phyloP scores from a whole-genome alignment of 2,888 invertebrate species.

The Ptychoptera albimana region DNA sequence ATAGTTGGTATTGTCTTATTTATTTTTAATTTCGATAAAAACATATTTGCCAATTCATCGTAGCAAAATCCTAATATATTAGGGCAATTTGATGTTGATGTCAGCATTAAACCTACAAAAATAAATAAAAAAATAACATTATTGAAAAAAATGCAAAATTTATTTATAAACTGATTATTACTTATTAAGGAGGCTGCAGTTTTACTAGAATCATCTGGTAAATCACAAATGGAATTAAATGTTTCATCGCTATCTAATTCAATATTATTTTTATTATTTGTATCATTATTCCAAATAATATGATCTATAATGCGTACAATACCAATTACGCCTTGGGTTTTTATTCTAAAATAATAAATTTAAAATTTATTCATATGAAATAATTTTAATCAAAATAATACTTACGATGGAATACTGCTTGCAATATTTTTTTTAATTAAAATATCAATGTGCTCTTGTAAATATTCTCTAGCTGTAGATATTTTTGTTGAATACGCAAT shows the following conservation, averaged over 20 bases:
- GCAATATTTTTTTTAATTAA: conserved; percentile 70
- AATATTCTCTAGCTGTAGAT: conserved; percentile 43
- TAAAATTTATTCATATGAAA: neutral
- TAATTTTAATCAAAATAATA: conserved; percentile 3
- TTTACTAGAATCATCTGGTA: conserved; percentile 40
- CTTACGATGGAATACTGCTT: conserved; percentile 39
- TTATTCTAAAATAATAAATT: too few relatives aligned
- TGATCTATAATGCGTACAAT: conserved; percentile 61
- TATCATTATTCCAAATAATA: conserved; percentile 36
- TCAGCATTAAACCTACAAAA: conserved; percentile 39
- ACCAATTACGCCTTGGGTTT: conserved; percentile 59
- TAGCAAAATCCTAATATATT: conserved; percentile 59
- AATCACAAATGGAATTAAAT: conserved; percentile 31
- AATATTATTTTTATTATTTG: conserved; percentile 19
- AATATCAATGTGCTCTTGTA: conserved; percentile 71
- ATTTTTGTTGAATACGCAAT: conserved; percentile 43
- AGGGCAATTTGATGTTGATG: conserved; percentile 41
- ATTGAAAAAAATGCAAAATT: neutral
- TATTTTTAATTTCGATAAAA: conserved; percentile 23
- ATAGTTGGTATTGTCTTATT: conserved; percentile 25
- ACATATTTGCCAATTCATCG: conserved; percentile 52
- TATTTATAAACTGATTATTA: conserved; percentile 10
- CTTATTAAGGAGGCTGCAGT: conserved; percentile 43
- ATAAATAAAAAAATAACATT: too few relatives aligned
- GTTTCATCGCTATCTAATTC: conserved; percentile 30